phyloP scores from a whole-genome alignment of 1,140 invertebrate species.

The Bombus ignitus region DNA sequence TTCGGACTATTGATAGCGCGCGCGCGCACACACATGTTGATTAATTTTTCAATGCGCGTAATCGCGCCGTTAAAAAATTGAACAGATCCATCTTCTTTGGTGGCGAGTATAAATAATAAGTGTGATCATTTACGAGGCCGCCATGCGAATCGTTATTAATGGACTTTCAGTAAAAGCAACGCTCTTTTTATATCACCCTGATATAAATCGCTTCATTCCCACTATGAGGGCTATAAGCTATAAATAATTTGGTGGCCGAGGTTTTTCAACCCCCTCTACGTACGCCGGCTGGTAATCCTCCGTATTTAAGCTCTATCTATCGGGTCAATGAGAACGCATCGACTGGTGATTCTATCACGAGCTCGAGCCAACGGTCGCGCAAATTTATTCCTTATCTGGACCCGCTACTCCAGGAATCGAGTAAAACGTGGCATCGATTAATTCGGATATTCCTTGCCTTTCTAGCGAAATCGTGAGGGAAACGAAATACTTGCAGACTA shows the following conservation, averaged over 20 bases:
- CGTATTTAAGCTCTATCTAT: constrained; percentile 23
- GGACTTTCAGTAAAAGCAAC: constrained; percentile 34
- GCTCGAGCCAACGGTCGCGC: not conserved
- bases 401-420: not conserved
- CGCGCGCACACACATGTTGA: no score
- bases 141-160: constrained; percentile 37
- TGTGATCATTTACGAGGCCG: constrained; percentile 21
- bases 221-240: not conserved
- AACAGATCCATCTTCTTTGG: not conserved
- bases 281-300: not conserved
- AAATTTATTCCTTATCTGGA: not conserved
- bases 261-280: constrained; percentile 2
- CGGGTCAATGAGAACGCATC: not conserved
- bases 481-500: not conserved
- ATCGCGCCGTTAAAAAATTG: constrained; percentile 9
- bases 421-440: not conserved
- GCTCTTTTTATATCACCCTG: not conserved
- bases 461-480: not conserved
- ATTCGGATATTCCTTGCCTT: not conserved
- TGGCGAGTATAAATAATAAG: constrained; percentile 28
- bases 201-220: constrained; percentile 35
- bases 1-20: not conserved
- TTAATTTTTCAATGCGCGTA: constrained; percentile 15
- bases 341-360: not conserved
- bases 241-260: constrained; percentile 19